Conservation (phyloP, 2,797 vertebrate species). For the Emydoidea blandingii region DNA sequence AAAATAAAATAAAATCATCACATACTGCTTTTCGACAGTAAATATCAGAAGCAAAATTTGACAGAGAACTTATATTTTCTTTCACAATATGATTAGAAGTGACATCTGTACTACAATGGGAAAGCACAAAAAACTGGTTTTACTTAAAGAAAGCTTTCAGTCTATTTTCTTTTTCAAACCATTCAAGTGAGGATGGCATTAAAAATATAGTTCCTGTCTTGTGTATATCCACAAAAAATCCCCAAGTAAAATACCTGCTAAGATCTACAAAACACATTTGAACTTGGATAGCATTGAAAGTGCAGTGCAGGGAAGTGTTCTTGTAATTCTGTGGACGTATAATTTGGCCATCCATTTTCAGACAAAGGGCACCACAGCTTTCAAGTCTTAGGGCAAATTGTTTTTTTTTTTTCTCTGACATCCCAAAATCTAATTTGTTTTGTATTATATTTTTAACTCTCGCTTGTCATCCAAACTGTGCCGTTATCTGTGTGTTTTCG, state of each 20-base stretch:
- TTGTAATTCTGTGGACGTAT: background rate
- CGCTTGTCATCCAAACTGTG: background rate
- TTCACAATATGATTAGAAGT: background rate
- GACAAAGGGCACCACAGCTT: background rate
- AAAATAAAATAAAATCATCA: background rate
- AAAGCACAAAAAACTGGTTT: background rate
- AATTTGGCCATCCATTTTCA: background rate
- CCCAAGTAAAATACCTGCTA: background rate
- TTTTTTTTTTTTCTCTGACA: rapidly evolving
- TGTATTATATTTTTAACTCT: background rate
- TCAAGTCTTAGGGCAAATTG: background rate
- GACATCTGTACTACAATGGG: background rate
- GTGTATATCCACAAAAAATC: rapidly evolving
- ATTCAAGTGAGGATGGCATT: background rate
- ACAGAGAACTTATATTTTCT: background rate
- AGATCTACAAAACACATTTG: background rate
- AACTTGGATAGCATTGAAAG: background rate
- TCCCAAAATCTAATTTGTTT: background rate
- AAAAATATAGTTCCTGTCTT: background rate
- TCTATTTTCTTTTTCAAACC: background rate
- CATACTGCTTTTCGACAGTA: background rate
- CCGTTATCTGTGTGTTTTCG: rapidly evolving
- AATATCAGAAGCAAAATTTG: background rate
- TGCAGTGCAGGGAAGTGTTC: rapidly evolving
- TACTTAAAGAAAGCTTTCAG: background rate